phyloP scores from a whole-genome alignment of 2,113 vertebrate species.

The Anhinga rufa region DNA sequence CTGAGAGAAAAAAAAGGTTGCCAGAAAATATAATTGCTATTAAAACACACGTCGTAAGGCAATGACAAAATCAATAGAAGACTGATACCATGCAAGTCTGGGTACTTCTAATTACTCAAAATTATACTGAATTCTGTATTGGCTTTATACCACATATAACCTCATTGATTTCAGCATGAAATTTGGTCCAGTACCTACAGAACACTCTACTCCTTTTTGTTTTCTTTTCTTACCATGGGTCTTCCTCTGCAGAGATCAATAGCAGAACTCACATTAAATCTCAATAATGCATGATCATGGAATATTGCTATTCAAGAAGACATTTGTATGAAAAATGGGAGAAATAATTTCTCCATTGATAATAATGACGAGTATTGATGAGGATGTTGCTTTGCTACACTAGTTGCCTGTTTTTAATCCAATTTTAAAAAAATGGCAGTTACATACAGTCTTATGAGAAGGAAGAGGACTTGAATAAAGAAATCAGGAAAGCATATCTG shows the following conservation, averaged over 20 bases:
- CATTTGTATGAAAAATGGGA: neutral
- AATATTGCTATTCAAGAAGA: neutral
- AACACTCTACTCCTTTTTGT: neutral
- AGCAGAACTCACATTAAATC: neutral
- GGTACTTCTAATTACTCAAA: constrained; percentile 34
- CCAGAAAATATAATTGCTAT: constrained; percentile 53
- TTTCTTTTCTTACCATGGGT: neutral
- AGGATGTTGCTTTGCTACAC: neutral
- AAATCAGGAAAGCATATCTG: neutral
- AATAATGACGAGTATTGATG: neutral
- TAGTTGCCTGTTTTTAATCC: neutral
- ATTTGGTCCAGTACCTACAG: neutral
- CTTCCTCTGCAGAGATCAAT: neutral
- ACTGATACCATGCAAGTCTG: neutral
- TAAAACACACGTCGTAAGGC: neutral
- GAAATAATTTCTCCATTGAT: neutral
- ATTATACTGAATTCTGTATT: constrained; percentile 19
- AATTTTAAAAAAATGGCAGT: neutral
- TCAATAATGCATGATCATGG: neutral
- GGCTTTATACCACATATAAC: neutral
- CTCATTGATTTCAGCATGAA: constrained; percentile 18
- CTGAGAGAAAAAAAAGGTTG: constrained; percentile 31
- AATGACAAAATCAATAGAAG: constrained; percentile 59
- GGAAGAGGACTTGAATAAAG: neutral
- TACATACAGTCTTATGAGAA: neutral